These are phyloP conservation scores for Sebastiscus tertius DNA, from an alignment of 2,797 vertebrate species.

Conservation along the genomic window DNA sequence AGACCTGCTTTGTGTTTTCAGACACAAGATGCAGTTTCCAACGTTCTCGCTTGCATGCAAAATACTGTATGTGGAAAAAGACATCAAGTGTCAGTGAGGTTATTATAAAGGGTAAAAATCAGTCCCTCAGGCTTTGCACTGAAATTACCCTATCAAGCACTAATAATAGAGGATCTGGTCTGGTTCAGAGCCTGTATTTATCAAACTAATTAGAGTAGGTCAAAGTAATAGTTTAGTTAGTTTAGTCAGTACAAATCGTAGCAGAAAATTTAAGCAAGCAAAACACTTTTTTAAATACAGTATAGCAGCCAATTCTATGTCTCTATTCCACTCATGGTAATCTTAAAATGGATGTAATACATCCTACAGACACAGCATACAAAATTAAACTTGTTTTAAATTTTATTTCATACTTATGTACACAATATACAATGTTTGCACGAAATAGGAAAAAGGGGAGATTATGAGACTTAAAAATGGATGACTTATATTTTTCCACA, in stretches of 20 bases:
- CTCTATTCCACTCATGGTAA: neutral
- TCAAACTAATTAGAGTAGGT: neutral
- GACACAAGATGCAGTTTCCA: neutral
- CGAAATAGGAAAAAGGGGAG: neutral
- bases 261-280: no score
- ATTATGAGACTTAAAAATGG: neutral
- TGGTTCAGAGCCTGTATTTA: neutral
- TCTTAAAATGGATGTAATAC: neutral
- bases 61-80: neutral
- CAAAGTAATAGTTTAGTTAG: neutral
- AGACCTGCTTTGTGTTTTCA: neutral
- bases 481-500: neutral
- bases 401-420: conserved; percentile 62
- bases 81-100: neutral
- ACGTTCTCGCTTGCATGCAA: neutral
- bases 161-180: neutral
- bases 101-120: neutral
- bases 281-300: neutral
- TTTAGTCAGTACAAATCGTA: neutral
- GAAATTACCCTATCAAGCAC: neutral
- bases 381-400: neutral
- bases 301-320: neutral
- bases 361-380: neutral
- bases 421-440: conserved; percentile 57
- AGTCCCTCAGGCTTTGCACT: neutral